These are phyloP conservation scores for Tolmerus cingulatus DNA, from an alignment of 2,888 invertebrate genomes.

Conservation along the genomic window DNA sequence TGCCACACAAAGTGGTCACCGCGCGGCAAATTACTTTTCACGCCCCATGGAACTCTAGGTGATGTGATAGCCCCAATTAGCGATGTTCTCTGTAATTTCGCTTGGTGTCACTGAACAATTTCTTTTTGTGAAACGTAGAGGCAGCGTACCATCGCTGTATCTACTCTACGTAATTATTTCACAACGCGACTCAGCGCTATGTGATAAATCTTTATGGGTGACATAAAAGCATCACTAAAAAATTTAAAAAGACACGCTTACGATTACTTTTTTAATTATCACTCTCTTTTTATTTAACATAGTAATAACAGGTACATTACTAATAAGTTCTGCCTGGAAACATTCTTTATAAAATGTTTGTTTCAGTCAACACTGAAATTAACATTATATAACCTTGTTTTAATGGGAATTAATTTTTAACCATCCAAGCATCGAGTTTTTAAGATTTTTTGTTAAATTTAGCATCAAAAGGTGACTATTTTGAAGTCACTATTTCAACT, in stretches of 20 bases:
- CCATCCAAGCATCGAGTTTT: no score
- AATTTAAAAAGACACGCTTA: background rate
- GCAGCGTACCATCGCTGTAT: background rate
- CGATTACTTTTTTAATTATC: no score
- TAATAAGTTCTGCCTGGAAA: no score
- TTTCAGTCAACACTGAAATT: no score
- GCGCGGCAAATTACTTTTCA: background rate
- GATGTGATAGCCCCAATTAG: background rate
- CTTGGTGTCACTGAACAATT: background rate
- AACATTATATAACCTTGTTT: no score
- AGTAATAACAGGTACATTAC: background rate
- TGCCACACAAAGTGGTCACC: background rate
- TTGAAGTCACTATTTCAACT: no score
- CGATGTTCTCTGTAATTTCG: background rate
- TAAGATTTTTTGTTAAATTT: no score
- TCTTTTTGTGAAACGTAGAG: background rate
- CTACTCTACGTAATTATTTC: background rate
- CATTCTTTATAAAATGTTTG: no score
- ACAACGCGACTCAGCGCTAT: background rate
- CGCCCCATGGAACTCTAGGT: background rate
- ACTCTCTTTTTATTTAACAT: background rate
- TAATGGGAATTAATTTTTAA: no score
- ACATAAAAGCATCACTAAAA: background rate
- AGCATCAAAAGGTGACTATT: no score
- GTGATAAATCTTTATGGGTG: background rate